Evolutionary conservation across 2,888 invertebrate species (phyloP), one percentile per base, ranked within the genome.

Genomic region (Nymphalis urticae): DNA sequence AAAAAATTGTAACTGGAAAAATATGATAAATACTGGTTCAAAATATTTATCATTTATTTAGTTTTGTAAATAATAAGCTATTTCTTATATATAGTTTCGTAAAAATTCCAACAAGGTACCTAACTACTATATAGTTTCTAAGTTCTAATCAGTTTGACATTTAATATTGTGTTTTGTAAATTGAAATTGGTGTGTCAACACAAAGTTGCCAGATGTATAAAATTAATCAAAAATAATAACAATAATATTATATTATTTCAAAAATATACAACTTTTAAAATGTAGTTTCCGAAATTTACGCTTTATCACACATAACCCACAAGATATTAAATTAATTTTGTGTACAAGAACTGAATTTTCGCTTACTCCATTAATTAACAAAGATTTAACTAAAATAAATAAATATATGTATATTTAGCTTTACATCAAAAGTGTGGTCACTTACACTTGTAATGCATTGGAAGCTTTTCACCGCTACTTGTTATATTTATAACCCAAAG

Each of bases 401-500:
- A 13, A 32, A 32, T 32, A 42, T 4, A 42, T 10, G 32, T 36
- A 9, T 36, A 9, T 10, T 7, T 9, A 36, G 36, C 9, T 9
- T 36, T 6, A 4, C 3, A 42, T 42, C 16, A 27, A n/a, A 8
- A 32, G n/a, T 13, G 3, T 32, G 16, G 8, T 58, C n/a, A 72
- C 72, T 72, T 69, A 72, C 72, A 64, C 48, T 53, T 42, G 16
- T 3, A 24, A 16, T 24, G 16, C 32, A 16, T 59, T 17, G 10
- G 32, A 51, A 42, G 54, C 17, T 13, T 47, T 48, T n/a, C 48
- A 56, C 17, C 19, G 32, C 6, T n/a, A 48, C 64, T 65, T 47
- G 36, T 19, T 54, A 68, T 24, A 53, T 64, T 58, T 48, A 68
- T 62, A 62, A 54, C 59, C 72, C 72, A 73, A 24, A 58, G 48